These are phyloP conservation scores for Trimorus sp. DNA, from an alignment of 2,888 invertebrate species.

Conservation along the genomic window DNA sequence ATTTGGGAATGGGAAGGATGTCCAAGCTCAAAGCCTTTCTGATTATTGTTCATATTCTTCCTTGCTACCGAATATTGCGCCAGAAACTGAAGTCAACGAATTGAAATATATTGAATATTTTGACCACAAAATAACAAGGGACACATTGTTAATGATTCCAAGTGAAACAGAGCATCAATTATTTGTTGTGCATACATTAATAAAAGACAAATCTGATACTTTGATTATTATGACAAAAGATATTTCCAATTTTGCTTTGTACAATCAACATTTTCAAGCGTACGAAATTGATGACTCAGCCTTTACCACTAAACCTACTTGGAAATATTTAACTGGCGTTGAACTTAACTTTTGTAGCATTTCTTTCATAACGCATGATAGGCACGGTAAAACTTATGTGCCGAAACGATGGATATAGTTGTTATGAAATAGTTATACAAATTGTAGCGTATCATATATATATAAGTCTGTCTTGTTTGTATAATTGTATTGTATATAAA, in stretches of 20 bases:
- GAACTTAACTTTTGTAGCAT: too few relatives aligned
- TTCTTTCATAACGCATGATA: too few relatives aligned
- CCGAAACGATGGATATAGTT: too few relatives aligned
- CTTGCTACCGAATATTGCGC: neutral
- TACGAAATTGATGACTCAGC: conserved; percentile 13
- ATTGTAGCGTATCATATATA: neutral
- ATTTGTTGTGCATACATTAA: conserved; percentile 34
- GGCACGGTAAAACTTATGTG: neutral
- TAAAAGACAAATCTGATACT: conserved; percentile 19
- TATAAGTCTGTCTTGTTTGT: neutral
- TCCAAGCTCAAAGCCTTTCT: neutral
- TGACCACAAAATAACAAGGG: conserved; percentile 21
- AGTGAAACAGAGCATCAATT: conserved; percentile 32
- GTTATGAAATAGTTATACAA: too few relatives aligned
- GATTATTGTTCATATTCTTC: neutral
- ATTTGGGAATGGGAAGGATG: neutral
- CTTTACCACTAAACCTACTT: too few relatives aligned
- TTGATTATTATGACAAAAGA: conserved; percentile 28
- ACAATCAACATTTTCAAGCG: conserved; percentile 45
- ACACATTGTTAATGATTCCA: conserved; percentile 41
- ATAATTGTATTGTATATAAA: neutral
- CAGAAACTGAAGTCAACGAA: conserved; percentile 14
- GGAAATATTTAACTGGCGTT: too few relatives aligned
- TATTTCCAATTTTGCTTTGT: conserved; percentile 23
- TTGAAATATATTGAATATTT: conserved; percentile 33